Conservation (phyloP, 2,888 invertebrate genomes). For the Lepidonotus clava region DNA sequence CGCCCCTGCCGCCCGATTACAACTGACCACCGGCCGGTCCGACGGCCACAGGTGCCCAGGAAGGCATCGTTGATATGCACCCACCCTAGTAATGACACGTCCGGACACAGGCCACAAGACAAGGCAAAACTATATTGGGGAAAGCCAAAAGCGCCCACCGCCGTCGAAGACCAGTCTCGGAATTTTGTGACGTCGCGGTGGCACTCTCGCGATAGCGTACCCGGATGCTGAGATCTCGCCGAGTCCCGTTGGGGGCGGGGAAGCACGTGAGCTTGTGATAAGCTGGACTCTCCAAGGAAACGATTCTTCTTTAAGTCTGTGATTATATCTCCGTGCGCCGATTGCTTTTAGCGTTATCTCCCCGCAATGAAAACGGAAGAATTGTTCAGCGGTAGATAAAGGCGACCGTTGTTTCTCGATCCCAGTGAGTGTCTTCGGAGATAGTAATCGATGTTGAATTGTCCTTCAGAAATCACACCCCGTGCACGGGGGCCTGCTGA, state of each 20-base stretch:
- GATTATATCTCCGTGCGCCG: constrained; percentile 49
- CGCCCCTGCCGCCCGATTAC: constrained; percentile 36
- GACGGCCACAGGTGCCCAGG: constrained; percentile 31
- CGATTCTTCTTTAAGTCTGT: constrained; percentile 51
- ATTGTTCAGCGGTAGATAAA: constrained; percentile 39
- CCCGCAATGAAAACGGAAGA: constrained; percentile 49
- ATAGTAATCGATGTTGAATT: constrained; percentile 43
- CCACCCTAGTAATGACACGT: not conserved
- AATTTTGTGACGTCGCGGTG: constrained; percentile 23
- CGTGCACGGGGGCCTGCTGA: constrained; percentile 1
- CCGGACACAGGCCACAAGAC: not conserved
- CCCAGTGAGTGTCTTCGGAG: constrained; percentile 25
- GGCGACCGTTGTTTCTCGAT: constrained; percentile 11
- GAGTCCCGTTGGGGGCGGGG: constrained; percentile 36
- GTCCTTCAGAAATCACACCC: not conserved
- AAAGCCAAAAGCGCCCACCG: not conserved
- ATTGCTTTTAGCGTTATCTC: constrained; percentile 46
- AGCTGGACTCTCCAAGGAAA: constrained; percentile 49
- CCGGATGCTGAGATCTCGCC: constrained; percentile 47
- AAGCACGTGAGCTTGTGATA: constrained; percentile 48
- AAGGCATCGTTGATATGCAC: constrained; percentile 28
- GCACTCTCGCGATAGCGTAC: constrained; percentile 40
- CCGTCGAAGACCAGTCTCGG: not conserved
- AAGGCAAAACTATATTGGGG: not conserved
- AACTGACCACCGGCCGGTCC: not conserved